Evolutionary conservation across 2,797 vertebrate genomes (phyloP).

Genomic region (Parauchenoglanis ngamensis): DNA sequence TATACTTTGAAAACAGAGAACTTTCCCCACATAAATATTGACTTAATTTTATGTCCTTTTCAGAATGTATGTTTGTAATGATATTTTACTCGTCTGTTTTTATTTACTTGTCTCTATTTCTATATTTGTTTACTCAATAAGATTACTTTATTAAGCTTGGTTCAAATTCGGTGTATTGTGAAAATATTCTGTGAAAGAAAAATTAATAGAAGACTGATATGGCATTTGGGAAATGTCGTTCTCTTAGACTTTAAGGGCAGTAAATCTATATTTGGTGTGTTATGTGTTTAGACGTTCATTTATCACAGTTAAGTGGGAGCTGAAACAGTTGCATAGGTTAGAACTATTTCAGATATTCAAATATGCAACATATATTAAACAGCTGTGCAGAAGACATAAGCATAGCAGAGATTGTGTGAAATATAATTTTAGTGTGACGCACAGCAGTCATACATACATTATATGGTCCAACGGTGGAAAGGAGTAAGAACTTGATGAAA

Average conservation of each 20-base stretch:
- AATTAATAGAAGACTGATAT: background rate
- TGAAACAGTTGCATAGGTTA: background rate
- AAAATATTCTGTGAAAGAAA: background rate
- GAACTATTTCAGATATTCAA: conserved; percentile 9
- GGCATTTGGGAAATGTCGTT: background rate
- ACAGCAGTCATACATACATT: conserved; percentile 33
- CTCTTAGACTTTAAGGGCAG: background rate
- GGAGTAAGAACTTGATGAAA: conserved; percentile 46
- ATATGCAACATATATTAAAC: background rate
- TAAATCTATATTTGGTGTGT: background rate
- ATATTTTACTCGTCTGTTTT: background rate
- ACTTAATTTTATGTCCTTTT: background rate
- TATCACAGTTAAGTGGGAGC: background rate
- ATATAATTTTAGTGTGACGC: conserved; percentile 33
- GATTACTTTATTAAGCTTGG: background rate
- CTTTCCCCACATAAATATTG: background rate
- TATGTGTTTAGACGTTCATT: background rate
- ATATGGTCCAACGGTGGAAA: conserved; percentile 37
- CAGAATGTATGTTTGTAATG: background rate
- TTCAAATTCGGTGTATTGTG: background rate
- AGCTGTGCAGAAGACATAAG: conserved; percentile 27
- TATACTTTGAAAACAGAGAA: background rate
- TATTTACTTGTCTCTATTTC: background rate
- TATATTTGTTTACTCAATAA: background rate
- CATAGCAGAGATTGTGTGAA: conserved; percentile 44